Conservation (phyloP, 2,113 vertebrate genomes). For the Pseudolaguvia tuberculata region DNA sequence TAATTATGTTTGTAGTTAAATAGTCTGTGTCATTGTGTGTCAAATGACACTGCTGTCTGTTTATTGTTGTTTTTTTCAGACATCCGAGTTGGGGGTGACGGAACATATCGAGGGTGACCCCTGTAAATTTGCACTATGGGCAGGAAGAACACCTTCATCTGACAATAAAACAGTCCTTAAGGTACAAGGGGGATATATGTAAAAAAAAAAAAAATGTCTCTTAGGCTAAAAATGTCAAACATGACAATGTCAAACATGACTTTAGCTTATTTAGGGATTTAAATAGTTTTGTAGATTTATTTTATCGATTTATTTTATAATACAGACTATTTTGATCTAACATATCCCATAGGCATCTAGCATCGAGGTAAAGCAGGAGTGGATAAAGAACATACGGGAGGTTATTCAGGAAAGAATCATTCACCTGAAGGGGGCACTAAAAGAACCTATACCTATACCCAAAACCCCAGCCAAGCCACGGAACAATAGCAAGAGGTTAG, state of each 20-base stretch:
- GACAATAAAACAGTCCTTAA: slow-evolving; percentile 97
- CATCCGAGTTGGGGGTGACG: slow-evolving; percentile 93
- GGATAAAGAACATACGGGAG: slow-evolving; percentile 97
- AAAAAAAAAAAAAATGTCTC: not conserved
- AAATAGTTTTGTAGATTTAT: not conserved
- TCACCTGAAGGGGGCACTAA: slow-evolving; percentile 94
- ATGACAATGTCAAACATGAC: not conserved
- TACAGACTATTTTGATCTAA: not conserved
- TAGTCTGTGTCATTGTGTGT: not conserved
- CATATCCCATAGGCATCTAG: slow-evolving; percentile 75
- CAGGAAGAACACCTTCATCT: slow-evolving; percentile 92
- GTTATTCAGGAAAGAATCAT: slow-evolving; percentile 98
- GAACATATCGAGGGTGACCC: slow-evolving; percentile 98
- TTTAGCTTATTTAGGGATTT: not conserved
- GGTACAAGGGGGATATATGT: slow-evolving; percentile 56
- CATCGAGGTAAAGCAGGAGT: slow-evolving; percentile 96
- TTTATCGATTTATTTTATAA: too few relatives aligned
- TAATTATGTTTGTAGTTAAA: too few relatives aligned
- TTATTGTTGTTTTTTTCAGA: slow-evolving; percentile 65
- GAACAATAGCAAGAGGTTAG: slow-evolving; percentile 87
- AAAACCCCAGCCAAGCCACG: slow-evolving; percentile 89
- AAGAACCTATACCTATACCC: slow-evolving; percentile 92
- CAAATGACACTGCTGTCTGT: not conserved
- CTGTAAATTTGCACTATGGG: slow-evolving; percentile 97
- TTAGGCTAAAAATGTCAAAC: not conserved